Evolutionary conservation across 2,797 vertebrate species (phyloP).

Genomic region (Pelochelys cantorii): DNA sequence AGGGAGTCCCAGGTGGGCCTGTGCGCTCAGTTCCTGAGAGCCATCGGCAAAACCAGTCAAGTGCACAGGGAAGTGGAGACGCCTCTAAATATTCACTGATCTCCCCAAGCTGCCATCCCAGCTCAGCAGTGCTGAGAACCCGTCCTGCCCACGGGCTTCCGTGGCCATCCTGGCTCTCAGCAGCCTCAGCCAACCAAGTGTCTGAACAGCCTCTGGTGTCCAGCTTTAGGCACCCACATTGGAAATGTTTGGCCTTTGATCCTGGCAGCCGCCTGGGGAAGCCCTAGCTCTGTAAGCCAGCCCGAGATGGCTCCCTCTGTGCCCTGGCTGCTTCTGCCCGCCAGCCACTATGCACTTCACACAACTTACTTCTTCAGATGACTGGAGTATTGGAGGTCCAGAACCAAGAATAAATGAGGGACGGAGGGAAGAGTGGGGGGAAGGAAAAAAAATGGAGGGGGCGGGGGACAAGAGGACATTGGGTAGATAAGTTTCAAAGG

Average conservation of each 20-base stretch:
- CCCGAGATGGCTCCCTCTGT: background rate
- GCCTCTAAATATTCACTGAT: background rate
- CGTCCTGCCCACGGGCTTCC: no score
- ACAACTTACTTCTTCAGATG: no score
- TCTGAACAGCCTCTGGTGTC: background rate
- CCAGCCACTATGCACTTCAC: fast-evolving
- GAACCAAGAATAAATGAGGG: no score
- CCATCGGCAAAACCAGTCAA: background rate
- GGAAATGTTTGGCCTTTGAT: background rate
- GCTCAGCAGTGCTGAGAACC: no score
- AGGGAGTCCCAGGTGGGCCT: background rate
- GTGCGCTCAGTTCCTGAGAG: background rate
- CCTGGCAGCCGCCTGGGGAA: background rate
- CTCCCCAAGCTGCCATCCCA: background rate
- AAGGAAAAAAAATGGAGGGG: no score
- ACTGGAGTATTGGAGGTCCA: no score
- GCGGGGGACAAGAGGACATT: no score
- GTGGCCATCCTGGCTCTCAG: background rate
- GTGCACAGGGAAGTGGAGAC: fast-evolving
- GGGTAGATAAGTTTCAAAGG: no score
- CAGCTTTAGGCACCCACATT: background rate
- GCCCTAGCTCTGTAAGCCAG: background rate
- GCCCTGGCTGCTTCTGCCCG: background rate
- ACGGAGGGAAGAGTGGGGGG: no score
- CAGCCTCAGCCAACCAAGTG: fast-evolving